These are phyloP conservation scores for Hoplias malabaricus DNA, from an alignment of 2,113 vertebrate genomes.

Conservation along the genomic window DNA sequence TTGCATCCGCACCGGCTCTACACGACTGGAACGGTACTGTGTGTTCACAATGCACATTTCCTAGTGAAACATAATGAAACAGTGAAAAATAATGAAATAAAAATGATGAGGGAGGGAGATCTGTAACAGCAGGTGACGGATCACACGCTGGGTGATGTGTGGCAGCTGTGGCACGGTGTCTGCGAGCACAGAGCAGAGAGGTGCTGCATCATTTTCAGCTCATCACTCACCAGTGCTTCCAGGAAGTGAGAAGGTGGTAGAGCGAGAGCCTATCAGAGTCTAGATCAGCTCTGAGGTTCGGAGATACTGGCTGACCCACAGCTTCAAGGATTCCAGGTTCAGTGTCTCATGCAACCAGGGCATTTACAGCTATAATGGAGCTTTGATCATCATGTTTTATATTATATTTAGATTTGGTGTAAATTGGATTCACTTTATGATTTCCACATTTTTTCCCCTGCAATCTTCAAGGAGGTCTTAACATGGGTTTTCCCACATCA, in stretches of 20 bases:
- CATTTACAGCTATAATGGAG: not conserved
- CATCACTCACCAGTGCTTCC: not conserved
- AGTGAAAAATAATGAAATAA: not conserved
- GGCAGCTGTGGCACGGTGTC: not conserved
- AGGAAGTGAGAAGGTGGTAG: not conserved
- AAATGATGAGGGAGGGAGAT: not conserved
- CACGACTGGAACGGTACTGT: not conserved
- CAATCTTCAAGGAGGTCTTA: no score
- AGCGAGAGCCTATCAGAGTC: not conserved
- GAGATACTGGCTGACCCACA: not conserved
- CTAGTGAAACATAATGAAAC: not conserved
- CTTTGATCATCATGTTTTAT: no score
- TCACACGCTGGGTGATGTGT: conserved; percentile 7
- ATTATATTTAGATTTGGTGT: no score
- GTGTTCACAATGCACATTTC: not conserved
- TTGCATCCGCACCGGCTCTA: no score
- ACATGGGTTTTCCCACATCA: not conserved
- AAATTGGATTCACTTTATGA: no score
- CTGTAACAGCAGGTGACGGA: not conserved
- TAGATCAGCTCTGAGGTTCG: not conserved
- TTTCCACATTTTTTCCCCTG: not conserved
- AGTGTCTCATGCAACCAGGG: not conserved
- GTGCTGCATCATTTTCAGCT: conserved; percentile 27
- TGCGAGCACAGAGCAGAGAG: not conserved
- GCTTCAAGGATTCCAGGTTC: not conserved